phyloP scores from a whole-genome alignment of 2,113 vertebrate genomes.

The Romanogobio albipinnatus region DNA sequence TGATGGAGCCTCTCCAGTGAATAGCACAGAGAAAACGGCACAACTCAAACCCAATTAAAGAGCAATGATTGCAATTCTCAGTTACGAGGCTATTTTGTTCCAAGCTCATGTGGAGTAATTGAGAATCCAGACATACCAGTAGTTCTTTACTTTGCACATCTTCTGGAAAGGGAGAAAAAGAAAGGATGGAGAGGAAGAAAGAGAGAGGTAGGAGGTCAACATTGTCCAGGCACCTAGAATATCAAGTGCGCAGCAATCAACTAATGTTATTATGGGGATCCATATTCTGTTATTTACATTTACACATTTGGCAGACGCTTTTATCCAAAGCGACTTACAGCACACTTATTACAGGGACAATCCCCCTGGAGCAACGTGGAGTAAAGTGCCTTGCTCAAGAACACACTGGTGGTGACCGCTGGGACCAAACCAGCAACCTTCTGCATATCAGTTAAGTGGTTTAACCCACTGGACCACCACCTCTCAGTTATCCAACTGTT shows the following conservation, averaged over 20 bases:
- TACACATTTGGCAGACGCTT: no score
- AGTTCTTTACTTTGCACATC: slow-evolving; percentile 35
- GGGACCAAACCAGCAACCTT: no score
- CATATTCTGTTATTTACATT: neutral
- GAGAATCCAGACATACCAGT: slow-evolving; percentile 51
- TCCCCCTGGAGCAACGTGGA: no score
- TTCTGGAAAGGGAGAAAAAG: neutral
- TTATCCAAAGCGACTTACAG: no score
- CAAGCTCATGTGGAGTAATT: slow-evolving; percentile 53
- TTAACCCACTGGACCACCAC: no score
- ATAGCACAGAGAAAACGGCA: slow-evolving; percentile 64
- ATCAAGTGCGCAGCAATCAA: neutral
- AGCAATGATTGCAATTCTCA: slow-evolving; percentile 66
- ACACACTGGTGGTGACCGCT: no score
- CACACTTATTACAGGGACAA: no score
- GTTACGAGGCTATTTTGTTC: slow-evolving; percentile 58
- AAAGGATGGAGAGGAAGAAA: neutral
- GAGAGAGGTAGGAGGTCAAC: neutral
- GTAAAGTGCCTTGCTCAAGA: no score
- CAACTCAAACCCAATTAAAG: slow-evolving; percentile 70
- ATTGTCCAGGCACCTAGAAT: neutral
- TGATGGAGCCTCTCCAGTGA: slow-evolving; percentile 66
- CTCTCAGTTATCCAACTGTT: neutral
- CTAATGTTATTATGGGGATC: neutral
- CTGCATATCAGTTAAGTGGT: no score